A percentile compares a stretch with the other conserved stretches of the same genome.
phyloP scores from a whole-genome alignment of 1,140 invertebrate species.

The Teleopsis dalmanni region DNA sequence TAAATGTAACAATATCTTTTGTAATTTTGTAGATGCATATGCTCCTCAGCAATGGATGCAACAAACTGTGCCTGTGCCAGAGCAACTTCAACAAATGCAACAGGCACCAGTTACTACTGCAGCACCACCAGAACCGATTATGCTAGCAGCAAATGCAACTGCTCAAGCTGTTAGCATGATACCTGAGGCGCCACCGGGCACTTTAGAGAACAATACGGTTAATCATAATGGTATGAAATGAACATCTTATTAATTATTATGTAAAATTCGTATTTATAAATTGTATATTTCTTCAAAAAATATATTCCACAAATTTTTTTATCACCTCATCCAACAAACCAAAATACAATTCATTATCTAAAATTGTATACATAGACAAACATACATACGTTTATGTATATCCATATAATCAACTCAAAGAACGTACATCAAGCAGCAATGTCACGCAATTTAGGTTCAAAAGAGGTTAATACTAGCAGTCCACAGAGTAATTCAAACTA shows the following conservation, averaged over 20 bases:
- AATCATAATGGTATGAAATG: slow-evolving; percentile 15
- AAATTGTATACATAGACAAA: too few species aligned
- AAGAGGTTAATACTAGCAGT: too few species aligned
- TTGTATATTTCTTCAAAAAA: too few species aligned
- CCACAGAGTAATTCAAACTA: too few species aligned
- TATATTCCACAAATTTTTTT: too few species aligned
- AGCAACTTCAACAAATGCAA: slow-evolving; percentile 6
- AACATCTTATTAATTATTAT: background rate
- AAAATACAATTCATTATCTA: too few species aligned
- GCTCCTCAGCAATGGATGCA: slow-evolving; percentile 32
- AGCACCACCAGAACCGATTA: background rate
- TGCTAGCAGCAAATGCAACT: slow-evolving; percentile 2
- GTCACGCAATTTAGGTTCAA: too few species aligned
- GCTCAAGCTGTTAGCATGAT: background rate
- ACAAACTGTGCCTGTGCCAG: slow-evolving; percentile 11
- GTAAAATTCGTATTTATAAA: too few species aligned
- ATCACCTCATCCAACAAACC: too few species aligned
- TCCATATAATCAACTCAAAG: too few species aligned
- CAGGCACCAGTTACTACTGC: slow-evolving; percentile 4
- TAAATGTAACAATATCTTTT: background rate
- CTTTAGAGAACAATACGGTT: slow-evolving; percentile 9
- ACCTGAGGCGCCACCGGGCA: slow-evolving; percentile 1
- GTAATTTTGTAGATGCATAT: slow-evolving; percentile 20
- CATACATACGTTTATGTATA: too few species aligned
- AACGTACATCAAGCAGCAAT: too few species aligned